Percentiles rank a stretch among this genome's conserved stretches.
These are phyloP conservation scores for Chromoteleia sp. DNA, from an alignment of 2,888 invertebrate genomes.

Conservation along the genomic window DNA sequence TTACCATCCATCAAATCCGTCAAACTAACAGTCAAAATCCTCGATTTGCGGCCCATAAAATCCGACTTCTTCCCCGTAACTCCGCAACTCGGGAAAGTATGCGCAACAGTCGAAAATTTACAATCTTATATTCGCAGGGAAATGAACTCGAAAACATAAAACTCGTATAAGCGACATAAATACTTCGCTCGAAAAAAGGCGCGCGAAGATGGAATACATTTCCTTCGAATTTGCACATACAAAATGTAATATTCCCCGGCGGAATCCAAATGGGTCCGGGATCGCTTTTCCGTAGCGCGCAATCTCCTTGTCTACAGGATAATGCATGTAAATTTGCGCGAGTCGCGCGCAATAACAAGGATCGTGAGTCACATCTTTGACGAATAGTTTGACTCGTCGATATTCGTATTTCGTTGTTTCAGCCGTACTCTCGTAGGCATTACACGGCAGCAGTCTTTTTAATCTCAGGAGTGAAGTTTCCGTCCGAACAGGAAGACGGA, in stretches of 20 bases:
- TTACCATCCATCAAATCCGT: slow-evolving; percentile 10
- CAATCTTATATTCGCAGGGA: slow-evolving; percentile 26
- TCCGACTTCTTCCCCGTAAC: background rate
- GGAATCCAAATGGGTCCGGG: slow-evolving; percentile 43
- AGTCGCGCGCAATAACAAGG: slow-evolving; percentile 60
- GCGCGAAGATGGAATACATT: slow-evolving; percentile 51
- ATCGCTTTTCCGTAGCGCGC: slow-evolving; percentile 10
- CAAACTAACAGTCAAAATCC: slow-evolving; percentile 14
- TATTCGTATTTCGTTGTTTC: slow-evolving; percentile 53
- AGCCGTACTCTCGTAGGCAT: slow-evolving; percentile 53
- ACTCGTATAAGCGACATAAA: slow-evolving; percentile 55
- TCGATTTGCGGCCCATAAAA: slow-evolving; percentile 30
- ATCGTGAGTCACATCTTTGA: slow-evolving; percentile 67
- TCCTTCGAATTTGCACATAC: slow-evolving; percentile 62
- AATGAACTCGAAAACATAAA: slow-evolving; percentile 46
- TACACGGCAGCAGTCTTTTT: slow-evolving; percentile 67
- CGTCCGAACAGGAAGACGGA: slow-evolving; percentile 43
- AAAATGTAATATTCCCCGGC: slow-evolving; percentile 61
- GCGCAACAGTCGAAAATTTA: slow-evolving; percentile 25
- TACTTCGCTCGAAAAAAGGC: slow-evolving; percentile 44
- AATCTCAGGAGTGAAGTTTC: slow-evolving; percentile 72
- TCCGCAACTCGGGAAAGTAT: slow-evolving; percentile 6
- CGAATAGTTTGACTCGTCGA: slow-evolving; percentile 58
- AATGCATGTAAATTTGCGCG: slow-evolving; percentile 61
- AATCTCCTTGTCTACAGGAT: slow-evolving; percentile 32